Base-by-base conservation (phyloP, 1,140 invertebrate species). In the Semibalanus balanoides region DNA sequence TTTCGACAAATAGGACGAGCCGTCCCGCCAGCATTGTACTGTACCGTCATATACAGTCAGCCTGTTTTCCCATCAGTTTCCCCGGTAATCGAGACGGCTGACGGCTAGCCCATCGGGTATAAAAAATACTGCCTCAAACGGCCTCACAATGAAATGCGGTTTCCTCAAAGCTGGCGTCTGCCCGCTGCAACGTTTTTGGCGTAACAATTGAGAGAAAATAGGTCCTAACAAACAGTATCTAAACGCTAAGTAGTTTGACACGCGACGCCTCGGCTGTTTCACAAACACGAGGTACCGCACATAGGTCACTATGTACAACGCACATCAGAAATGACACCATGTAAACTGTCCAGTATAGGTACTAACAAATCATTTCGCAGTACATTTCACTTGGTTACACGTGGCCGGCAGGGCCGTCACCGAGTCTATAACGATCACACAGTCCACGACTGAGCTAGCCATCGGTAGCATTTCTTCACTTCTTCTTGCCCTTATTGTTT, bases 301-400 rank as follows among this genome's bases (percentile, higher is more conserved):
- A 25, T 14, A 64, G 51, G 51, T 25, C 51, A 64, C 22, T 64
- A 64, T 64, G 51, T 64, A 64, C 51, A 64, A 64, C 51, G 51
- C 51, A 64, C 51, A 64, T 40, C 5, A 40, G 35, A 40, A 40
- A 40, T 64, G 51, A 25, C 51, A 64, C 22, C 51, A 64, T 64
- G 51, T 64, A 64, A 64, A 64, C 51, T 64, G 51, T 64, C 51
- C 51, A 64, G 51, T 64, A 64, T 64, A 64, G 51, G 51, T 64
- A 19, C 51, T 64, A 64, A 64, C 51, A 64, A 64, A 64, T 64
- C 51, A 25, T 64, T 25, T 25, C 51, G 51, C 11, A 25, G 11
- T 64, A 64, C 51, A 64, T 64, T 64, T 64, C 51, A 64, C 51
- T 64, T 11, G 51, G 51, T 64, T 64, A 64, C 51, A 64, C 22